These are phyloP conservation scores for Lepidonotus clava DNA, from an alignment of 2,888 invertebrate genomes.

Conservation along the genomic window DNA sequence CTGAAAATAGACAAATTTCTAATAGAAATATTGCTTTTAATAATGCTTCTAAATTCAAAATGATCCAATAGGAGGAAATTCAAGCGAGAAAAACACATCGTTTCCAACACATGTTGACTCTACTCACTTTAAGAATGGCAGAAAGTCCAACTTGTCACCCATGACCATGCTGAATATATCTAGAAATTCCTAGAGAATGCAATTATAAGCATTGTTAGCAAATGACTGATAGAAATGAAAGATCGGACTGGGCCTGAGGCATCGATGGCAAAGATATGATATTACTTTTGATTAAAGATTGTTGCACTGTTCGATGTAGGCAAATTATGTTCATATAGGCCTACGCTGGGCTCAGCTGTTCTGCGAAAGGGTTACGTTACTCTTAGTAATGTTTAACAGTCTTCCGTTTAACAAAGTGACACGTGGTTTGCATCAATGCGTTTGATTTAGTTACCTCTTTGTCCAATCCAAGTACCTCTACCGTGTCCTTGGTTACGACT, in stretches of 20 bases:
- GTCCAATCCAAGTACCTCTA: conserved; percentile 67
- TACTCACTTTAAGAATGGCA: conserved; percentile 21
- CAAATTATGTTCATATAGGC: too few relatives aligned
- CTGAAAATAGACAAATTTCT: conserved; percentile 9
- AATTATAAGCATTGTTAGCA: neutral
- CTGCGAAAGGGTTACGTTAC: neutral
- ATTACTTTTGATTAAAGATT: too few relatives aligned
- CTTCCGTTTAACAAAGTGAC: neutral
- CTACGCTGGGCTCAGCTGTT: too few relatives aligned
- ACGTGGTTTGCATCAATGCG: neutral
- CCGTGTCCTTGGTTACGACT: conserved; percentile 66
- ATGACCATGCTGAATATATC: conserved; percentile 21
- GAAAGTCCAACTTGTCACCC: conserved; percentile 24
- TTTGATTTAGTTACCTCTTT: conserved; percentile 64
- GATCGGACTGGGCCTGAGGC: too few relatives aligned
- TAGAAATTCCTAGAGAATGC: conserved; percentile 29
- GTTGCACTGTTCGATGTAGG: too few relatives aligned
- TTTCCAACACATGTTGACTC: too few relatives aligned
- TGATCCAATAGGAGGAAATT: neutral
- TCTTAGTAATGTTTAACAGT: neutral
- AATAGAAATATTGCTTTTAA: neutral
- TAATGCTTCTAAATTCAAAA: neutral
- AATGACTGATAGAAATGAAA: neutral
- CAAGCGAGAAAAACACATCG: neutral
- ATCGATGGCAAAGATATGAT: too few relatives aligned